phyloP scores from a whole-genome alignment of 2,888 invertebrate genomes.

The Sclerodermus sp. region DNA sequence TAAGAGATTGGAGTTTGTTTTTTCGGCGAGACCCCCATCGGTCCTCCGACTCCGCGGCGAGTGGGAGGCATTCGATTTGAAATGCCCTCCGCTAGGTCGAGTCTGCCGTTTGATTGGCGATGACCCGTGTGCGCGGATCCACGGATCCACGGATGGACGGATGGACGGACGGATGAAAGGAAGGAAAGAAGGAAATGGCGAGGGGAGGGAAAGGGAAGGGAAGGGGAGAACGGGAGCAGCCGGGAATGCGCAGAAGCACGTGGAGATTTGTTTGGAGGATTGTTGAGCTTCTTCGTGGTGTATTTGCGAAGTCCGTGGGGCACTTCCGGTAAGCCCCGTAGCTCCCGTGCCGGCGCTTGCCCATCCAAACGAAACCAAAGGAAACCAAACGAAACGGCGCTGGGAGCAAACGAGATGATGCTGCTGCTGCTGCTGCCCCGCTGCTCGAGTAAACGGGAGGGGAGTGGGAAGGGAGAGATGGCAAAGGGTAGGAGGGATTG shows the following conservation, averaged over 20 bases:
- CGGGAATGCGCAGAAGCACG: constrained; percentile 37
- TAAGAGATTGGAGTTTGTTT: constrained; percentile 6
- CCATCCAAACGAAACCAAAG: constrained; percentile 24
- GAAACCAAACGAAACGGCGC: background rate
- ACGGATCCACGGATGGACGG: too few relatives aligned
- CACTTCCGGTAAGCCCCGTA: constrained; percentile 45
- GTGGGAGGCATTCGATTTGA: constrained; percentile 12
- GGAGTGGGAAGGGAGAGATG: constrained; percentile 15
- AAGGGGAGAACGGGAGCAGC: background rate
- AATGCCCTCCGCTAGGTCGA: constrained; percentile 17
- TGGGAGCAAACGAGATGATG: constrained; percentile 8
- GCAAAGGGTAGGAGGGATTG: too few relatives aligned
- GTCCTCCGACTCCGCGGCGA: background rate
- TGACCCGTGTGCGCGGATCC: background rate
- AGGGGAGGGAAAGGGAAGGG: too few relatives aligned
- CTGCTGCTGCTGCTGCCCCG: too few relatives aligned
- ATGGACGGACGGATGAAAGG: too few relatives aligned
- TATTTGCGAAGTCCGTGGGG: constrained; percentile 45
- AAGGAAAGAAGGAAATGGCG: too few relatives aligned
- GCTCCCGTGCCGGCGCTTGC: constrained; percentile 33
- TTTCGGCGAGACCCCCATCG: too few relatives aligned
- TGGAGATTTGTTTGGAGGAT: constrained; percentile 41
- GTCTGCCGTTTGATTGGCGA: constrained; percentile 17
- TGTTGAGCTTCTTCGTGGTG: constrained; percentile 22
- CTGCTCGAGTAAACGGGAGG: constrained; percentile 16